Evolutionary conservation across 2,888 invertebrate genomes (phyloP).

Genomic region (Drosophila sordidula): DNA sequence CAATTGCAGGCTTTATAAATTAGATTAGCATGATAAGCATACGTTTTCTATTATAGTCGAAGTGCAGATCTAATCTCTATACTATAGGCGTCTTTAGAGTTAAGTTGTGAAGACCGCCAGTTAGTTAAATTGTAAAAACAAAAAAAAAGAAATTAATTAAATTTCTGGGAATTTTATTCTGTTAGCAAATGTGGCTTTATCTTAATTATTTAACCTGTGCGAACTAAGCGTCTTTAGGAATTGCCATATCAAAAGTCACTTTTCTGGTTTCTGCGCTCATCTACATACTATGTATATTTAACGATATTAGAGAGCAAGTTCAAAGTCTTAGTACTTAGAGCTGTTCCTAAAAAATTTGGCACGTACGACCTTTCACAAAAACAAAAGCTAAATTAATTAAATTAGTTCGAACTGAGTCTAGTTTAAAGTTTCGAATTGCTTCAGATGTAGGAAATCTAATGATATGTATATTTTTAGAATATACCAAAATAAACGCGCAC

Average conservation of each 20-base stretch:
- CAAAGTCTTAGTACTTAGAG: constrained; percentile 18
- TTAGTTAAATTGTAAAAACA: background rate
- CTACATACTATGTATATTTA: constrained; percentile 2
- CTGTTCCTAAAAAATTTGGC: background rate
- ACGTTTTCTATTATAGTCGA: background rate
- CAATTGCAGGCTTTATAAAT: constrained; percentile 8
- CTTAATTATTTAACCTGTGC: constrained; percentile 20
- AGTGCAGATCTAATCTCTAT: background rate
- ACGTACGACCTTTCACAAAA: background rate
- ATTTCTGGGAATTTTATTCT: background rate
- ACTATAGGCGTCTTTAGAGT: background rate
- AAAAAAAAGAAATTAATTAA: constrained; percentile 14
- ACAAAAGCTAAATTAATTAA: background rate
- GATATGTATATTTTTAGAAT: background rate
- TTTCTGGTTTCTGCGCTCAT: constrained; percentile 24
- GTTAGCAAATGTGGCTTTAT: constrained; percentile 2
- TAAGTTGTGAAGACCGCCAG: background rate
- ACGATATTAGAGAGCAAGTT: constrained; percentile 13
- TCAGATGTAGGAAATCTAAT: background rate
- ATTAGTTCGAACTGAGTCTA: background rate
- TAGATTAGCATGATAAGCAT: constrained; percentile 3
- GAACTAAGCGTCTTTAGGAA: constrained; percentile 6
- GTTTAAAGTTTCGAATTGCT: background rate
- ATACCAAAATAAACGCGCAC: constrained; percentile 4
- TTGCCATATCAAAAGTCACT: constrained; percentile 21